Evolutionary conservation across 2,888 invertebrate species (phyloP).

Genomic region (Petrolisthes cinctipes): DNA sequence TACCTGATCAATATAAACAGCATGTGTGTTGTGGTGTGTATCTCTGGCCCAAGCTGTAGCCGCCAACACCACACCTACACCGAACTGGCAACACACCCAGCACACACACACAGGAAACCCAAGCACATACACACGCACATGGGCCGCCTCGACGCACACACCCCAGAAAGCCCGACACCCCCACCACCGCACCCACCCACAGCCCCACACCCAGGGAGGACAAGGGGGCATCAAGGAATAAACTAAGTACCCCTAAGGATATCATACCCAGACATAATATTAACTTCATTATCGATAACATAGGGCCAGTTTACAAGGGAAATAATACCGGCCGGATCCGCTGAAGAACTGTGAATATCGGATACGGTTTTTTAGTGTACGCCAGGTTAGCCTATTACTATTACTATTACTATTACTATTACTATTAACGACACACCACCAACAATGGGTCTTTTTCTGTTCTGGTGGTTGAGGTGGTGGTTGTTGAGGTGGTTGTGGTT

Average conservation of each 20-base stretch:
- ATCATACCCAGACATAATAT: constrained; percentile 49
- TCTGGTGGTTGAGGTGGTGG: too few relatives aligned
- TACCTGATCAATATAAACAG: constrained; percentile 55
- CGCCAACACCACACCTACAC: constrained; percentile 54
- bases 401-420: too few relatives aligned
- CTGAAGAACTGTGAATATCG: constrained; percentile 26
- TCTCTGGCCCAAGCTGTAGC: constrained; percentile 61
- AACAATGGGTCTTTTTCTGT: too few relatives aligned
- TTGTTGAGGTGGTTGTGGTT: too few relatives aligned
- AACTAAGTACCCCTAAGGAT: constrained; percentile 44
- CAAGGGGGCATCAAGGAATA: constrained; percentile 46
- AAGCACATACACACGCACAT: constrained; percentile 54
- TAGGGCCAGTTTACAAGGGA: constrained; percentile 60
- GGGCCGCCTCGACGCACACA: constrained; percentile 61
- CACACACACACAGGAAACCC: constrained; percentile 57
- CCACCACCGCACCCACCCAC: constrained; percentile 60
- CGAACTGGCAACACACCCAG: constrained; percentile 55
- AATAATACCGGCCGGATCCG: constrained; percentile 45
- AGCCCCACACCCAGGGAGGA: constrained; percentile 58
- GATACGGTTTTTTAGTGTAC: too few relatives aligned
- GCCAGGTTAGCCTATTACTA: too few relatives aligned
- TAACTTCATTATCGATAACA: constrained; percentile 54
- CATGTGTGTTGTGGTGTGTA: constrained; percentile 30
- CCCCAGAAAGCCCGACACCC: constrained; percentile 60
- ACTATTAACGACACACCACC: too few relatives aligned